Base-by-base conservation (phyloP, 1,140 invertebrate genomes). In the Tetraneura akinire region DNA sequence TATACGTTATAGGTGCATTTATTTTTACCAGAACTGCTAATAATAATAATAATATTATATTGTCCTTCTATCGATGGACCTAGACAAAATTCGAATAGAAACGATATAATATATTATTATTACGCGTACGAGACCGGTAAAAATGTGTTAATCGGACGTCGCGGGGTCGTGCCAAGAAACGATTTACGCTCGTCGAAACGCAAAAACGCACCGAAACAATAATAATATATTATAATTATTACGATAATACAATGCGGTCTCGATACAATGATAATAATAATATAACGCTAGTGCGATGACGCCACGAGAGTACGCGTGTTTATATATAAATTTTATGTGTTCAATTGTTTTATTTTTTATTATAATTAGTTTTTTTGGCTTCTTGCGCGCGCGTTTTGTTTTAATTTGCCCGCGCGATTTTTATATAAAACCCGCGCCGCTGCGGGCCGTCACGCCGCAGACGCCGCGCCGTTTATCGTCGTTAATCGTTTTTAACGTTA, bases 21-120 rank as follows among this genome's bases (percentile, higher is more conserved):
- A 78, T 78, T 78, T 78, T 78, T 78, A 78, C 55, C 74, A 37
- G 21, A n/a, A n/a, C 74, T 55, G 60, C 73, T 76, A 76, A 76
- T n/a, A n/a, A n/a, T n/a, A n/a, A n/a, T n/a, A n/a, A n/a, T n/a
- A n/a, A n/a, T 37, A 37, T 37, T 37, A 37, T 37, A 37, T 76
- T 76, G 73, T 53, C 37, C 23, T 76, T 29, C 66, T 26, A 8
- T 37, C 32, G 32, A 3, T 37, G 32, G 3, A 37, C 32, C 3
- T 4, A 37, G 3, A 37, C 32, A 37, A 37, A 37, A 8, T n/a
- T 37, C 32, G 32, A 37, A 37, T 37, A 4, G 32, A n/a, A n/a
- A 4, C 32, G 32, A 37, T 4, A 37, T 37, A 37, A 37, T 8
- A n/a, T n/a, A n/a, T n/a, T n/a, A n/a, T n/a, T n/a, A n/a, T n/a